Evolutionary conservation across 2,797 vertebrate species (phyloP).

Genomic region (Corythornis leucogaster): DNA sequence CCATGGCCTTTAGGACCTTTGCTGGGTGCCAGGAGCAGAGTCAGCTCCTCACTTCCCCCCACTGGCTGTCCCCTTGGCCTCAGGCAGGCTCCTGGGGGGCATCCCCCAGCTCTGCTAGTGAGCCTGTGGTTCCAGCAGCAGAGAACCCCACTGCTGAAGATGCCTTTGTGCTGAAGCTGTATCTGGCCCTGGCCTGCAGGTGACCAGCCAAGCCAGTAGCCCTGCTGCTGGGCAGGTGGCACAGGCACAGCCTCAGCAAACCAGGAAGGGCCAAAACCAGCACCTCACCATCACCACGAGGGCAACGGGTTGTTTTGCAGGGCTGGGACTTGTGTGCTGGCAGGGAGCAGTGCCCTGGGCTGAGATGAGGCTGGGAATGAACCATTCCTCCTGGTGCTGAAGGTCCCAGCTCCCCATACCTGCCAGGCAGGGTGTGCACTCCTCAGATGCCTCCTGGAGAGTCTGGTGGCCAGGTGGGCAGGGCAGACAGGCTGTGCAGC

Average conservation of each 20-base stretch:
- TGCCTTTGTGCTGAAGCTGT: not conserved
- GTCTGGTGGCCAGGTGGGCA: conserved; percentile 85
- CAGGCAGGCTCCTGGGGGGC: not conserved
- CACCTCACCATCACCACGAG: not conserved
- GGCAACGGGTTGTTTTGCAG: not conserved
- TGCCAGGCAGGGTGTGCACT: conserved; percentile 82
- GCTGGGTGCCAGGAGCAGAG: not conserved
- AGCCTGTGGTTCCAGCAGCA: not conserved
- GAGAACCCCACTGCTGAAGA: not conserved
- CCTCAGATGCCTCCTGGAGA: conserved; percentile 70
- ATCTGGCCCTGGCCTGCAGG: not conserved
- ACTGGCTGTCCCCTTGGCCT: not conserved
- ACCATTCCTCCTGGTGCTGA: accelerated
- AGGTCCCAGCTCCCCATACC: conserved; percentile 66
- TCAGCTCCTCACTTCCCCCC: not conserved
- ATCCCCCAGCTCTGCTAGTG: not conserved
- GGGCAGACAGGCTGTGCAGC: conserved; percentile 77
- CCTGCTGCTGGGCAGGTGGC: not conserved
- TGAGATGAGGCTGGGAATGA: accelerated
- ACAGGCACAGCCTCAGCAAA: not conserved
- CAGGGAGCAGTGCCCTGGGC: not conserved
- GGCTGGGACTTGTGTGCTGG: not conserved
- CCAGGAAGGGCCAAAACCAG: not conserved
- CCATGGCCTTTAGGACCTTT: not conserved
- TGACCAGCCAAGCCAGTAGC: not conserved